A percentile compares a stretch with the other conserved stretches of the same genome.
phyloP scores from a whole-genome alignment of 2,113 vertebrate genomes.

The Microcebus murinus region DNA sequence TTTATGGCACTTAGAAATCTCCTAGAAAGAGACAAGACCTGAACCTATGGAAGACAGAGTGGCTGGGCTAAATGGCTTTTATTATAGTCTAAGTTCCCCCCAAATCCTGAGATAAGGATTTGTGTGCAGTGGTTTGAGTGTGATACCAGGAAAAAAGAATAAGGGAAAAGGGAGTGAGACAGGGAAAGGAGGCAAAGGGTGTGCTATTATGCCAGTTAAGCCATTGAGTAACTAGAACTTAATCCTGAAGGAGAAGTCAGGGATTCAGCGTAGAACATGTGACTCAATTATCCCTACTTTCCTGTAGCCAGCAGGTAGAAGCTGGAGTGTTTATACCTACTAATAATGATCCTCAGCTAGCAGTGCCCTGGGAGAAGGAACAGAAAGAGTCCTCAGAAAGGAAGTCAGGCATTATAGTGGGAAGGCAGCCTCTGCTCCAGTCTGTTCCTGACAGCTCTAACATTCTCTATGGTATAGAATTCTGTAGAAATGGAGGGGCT shows the following conservation, averaged over 20 bases:
- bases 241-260: background rate
- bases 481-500: background rate
- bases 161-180: too few species aligned
- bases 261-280: background rate
- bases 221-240: background rate
- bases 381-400: background rate
- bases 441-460: background rate
- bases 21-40: background rate
- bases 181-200: background rate
- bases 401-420: background rate
- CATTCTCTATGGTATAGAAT: background rate
- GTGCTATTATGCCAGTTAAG: background rate
- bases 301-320: background rate
- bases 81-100: background rate
- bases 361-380: background rate
- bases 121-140: background rate
- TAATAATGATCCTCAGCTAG: background rate
- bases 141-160: background rate
- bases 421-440: background rate
- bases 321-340: background rate
- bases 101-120: background rate
- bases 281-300: background rate
- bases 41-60: background rate
- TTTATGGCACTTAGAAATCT: background rate
- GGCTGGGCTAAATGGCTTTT: background rate